phyloP scores from a whole-genome alignment of 2,113 vertebrate genomes.

The Nerophis ophidion region DNA sequence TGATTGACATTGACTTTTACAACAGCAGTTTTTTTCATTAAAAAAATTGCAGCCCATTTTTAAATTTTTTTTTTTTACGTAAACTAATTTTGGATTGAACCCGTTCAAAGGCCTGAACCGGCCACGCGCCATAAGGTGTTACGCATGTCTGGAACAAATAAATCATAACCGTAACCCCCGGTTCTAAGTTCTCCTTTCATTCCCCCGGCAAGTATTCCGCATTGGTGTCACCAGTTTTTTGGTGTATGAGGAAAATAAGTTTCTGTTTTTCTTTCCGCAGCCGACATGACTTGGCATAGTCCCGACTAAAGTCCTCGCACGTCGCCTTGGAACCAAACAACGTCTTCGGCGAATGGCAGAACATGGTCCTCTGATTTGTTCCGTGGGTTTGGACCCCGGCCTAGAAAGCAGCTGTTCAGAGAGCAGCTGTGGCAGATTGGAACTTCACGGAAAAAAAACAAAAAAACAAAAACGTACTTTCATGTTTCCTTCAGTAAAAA shows the following conservation, averaged over 20 bases:
- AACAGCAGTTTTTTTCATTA: too few species aligned
- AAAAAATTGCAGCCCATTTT: neutral
- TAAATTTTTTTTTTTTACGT: too few species aligned
- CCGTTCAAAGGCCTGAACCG: too few species aligned
- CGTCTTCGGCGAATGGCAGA: slow-evolving; percentile 43
- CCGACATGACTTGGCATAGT: slow-evolving; percentile 10
- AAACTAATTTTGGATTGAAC: neutral
- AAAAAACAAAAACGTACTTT: too few species aligned
- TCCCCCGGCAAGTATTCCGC: neutral
- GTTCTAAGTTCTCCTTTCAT: neutral
- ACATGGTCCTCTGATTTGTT: slow-evolving; percentile 36
- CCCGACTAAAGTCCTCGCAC: slow-evolving; percentile 9
- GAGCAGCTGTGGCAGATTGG: slow-evolving; percentile 42
- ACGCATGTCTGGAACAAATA: neutral
- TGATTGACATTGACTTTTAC: too few species aligned
- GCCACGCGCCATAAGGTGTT: too few species aligned
- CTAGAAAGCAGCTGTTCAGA: slow-evolving; percentile 27
- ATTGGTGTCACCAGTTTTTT: slow-evolving; percentile 1
- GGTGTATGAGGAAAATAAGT: neutral
- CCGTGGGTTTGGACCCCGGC: slow-evolving; percentile 30
- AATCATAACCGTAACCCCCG: neutral
- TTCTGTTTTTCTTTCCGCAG: neutral
- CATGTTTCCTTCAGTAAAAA: slow-evolving; percentile 32
- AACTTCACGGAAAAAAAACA: slow-evolving; percentile 4
- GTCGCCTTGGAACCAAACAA: slow-evolving; percentile 30